Percentiles rank a stretch among this genome's conserved stretches.
Conservation (phyloP, 2,113 vertebrate genomes). For the Calidris pygmaea region DNA sequence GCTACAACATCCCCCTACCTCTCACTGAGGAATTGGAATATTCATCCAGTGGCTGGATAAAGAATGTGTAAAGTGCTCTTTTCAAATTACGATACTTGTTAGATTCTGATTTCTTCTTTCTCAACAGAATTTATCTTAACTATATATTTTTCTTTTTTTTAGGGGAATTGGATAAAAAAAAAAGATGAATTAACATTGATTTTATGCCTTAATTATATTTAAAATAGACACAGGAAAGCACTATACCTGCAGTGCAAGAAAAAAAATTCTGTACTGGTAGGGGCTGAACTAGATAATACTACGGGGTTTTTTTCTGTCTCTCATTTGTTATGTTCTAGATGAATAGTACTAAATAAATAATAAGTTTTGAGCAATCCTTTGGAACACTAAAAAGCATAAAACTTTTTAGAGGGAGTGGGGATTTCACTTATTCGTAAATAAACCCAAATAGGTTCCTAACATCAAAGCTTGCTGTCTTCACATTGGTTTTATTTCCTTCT, state of each 20-base stretch:
- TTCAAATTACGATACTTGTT: neutral
- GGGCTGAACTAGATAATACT: neutral
- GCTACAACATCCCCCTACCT: neutral
- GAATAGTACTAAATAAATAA: conserved; percentile 27
- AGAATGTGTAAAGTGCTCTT: neutral
- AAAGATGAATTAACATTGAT: neutral
- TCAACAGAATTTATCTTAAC: neutral
- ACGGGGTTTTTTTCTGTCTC: neutral
- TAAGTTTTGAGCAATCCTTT: neutral
- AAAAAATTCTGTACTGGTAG: neutral
- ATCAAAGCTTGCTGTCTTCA: neutral
- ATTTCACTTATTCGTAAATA: neutral
- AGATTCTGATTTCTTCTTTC: neutral
- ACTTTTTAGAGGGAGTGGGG: neutral
- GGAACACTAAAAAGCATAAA: neutral
- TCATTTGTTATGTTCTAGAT: neutral
- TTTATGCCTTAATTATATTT: neutral
- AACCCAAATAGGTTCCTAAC: neutral
- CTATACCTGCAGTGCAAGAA: neutral
- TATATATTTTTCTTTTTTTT: neutral
- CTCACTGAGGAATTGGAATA: neutral
- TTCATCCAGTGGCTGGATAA: neutral
- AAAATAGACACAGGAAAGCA: neutral
- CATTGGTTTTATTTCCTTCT: neutral
- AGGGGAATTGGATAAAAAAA: neutral